Evolutionary conservation across 1,140 invertebrate species (phyloP).

Genomic region (Palaemon carinicauda): DNA sequence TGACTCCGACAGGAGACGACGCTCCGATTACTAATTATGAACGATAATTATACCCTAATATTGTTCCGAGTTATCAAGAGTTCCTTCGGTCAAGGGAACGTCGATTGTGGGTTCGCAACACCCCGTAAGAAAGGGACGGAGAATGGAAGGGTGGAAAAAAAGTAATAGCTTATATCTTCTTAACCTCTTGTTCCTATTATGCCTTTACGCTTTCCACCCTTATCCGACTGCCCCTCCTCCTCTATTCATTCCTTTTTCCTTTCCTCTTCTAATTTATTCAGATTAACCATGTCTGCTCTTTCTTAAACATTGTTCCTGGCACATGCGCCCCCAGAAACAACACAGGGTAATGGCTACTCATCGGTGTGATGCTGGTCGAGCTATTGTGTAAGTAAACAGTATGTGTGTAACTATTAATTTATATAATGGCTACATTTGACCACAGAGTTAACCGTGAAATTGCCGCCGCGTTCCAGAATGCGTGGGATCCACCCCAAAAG

Average conservation of each 20-base stretch:
- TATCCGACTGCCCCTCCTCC: background rate
- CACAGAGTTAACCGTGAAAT: slow-evolving; percentile 55
- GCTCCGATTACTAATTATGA: slow-evolving; percentile 43
- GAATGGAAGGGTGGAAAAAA: too few species aligned
- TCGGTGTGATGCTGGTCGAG: slow-evolving; percentile 30
- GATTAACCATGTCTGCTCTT: slow-evolving; percentile 46
- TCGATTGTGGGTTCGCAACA: too few species aligned
- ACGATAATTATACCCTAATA: slow-evolving; percentile 29
- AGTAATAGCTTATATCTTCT: slow-evolving; percentile 6
- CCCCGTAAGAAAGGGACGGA: too few species aligned
- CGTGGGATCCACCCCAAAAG: slow-evolving; percentile 13
- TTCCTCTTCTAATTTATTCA: background rate
- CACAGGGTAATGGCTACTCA: slow-evolving; percentile 37
- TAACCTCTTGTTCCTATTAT: slow-evolving; percentile 18
- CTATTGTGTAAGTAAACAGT: slow-evolving; percentile 54
- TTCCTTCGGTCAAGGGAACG: background rate
- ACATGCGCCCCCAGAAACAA: slow-evolving; percentile 45
- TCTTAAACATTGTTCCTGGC: slow-evolving; percentile 42
- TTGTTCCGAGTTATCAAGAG: background rate
- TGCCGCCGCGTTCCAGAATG: slow-evolving; percentile 35
- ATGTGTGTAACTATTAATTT: slow-evolving; percentile 57
- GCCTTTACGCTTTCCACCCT: background rate
- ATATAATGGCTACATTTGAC: slow-evolving; percentile 56
- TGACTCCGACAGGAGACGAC: slow-evolving; percentile 35
- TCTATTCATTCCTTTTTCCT: slow-evolving; percentile 19